phyloP scores from a whole-genome alignment of 2,797 vertebrate species.

The Pantherophis alleghaniensis region DNA sequence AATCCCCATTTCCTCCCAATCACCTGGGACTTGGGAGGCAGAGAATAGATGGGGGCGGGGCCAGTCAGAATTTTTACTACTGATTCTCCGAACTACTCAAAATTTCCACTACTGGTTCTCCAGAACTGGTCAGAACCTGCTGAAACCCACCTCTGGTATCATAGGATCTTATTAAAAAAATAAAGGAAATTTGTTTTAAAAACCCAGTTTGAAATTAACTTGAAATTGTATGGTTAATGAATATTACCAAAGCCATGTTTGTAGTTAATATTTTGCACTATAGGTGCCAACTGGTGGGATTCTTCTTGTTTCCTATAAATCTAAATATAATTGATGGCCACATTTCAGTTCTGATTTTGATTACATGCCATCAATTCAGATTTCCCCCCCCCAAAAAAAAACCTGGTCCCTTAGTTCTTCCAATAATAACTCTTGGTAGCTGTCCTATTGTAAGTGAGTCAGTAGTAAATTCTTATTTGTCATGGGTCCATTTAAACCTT shows the following conservation, averaged over 20 bases:
- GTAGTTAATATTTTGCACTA: not conserved
- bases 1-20: too few species aligned
- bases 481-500: not conserved
- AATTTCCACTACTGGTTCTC: too few species aligned
- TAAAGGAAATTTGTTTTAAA: not conserved
- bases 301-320: not conserved
- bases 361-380: not conserved
- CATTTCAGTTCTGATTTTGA: not conserved
- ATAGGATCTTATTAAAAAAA: constrained; percentile 33
- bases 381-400: too few species aligned
- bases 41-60: too few species aligned
- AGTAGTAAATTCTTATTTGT: not conserved
- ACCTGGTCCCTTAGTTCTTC: not conserved
- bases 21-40: too few species aligned
- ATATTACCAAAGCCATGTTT: not conserved
- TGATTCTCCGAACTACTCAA: too few species aligned
- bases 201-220: not conserved
- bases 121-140: too few species aligned
- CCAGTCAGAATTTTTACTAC: too few species aligned
- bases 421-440: not conserved
- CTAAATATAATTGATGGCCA: not conserved
- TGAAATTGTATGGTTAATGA: not conserved
- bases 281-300: not conserved
- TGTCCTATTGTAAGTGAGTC: not conserved
- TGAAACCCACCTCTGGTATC: not conserved